These are phyloP conservation scores for Cichladusa arquata DNA, from an alignment of 2,113 vertebrate genomes.

Conservation along the genomic window DNA sequence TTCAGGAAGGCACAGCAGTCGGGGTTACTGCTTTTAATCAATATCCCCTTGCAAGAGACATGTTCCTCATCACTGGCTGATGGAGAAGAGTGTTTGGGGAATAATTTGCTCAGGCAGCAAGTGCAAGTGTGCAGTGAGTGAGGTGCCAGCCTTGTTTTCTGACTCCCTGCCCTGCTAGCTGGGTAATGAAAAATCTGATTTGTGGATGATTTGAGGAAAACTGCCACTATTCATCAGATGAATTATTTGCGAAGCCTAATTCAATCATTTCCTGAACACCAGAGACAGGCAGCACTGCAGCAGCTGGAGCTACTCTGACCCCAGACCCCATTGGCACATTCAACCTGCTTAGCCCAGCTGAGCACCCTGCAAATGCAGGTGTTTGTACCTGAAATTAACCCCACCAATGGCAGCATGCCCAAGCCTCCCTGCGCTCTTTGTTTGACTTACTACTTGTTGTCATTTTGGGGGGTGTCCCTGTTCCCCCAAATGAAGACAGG, in stretches of 20 bases:
- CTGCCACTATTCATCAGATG: constrained; percentile 47
- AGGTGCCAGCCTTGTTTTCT: constrained; percentile 5
- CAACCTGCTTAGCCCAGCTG: not conserved
- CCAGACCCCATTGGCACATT: not conserved
- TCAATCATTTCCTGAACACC: not conserved
- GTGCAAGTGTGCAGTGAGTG: not conserved
- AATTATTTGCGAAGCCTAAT: constrained; percentile 31
- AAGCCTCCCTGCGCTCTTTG: not conserved
- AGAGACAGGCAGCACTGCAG: not conserved
- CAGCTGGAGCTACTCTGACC: not conserved
- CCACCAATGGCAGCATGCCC: rapidly evolving
- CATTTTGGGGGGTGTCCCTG: rapidly evolving
- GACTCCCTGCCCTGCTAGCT: not conserved
- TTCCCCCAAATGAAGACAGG: not conserved
- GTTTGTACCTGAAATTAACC: not conserved
- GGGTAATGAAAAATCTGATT: constrained; percentile 52
- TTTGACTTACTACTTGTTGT: not conserved
- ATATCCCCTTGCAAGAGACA: not conserved
- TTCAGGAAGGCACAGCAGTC: rapidly evolving
- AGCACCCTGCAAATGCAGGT: not conserved
- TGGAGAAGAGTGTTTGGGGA: not conserved
- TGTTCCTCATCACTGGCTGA: not conserved
- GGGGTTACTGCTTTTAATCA: not conserved
- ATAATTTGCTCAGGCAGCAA: not conserved
- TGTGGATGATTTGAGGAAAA: constrained; percentile 50